These are phyloP conservation scores for Ganaspis brasiliensis DNA, from an alignment of 2,888 invertebrate genomes.

Conservation along the genomic window DNA sequence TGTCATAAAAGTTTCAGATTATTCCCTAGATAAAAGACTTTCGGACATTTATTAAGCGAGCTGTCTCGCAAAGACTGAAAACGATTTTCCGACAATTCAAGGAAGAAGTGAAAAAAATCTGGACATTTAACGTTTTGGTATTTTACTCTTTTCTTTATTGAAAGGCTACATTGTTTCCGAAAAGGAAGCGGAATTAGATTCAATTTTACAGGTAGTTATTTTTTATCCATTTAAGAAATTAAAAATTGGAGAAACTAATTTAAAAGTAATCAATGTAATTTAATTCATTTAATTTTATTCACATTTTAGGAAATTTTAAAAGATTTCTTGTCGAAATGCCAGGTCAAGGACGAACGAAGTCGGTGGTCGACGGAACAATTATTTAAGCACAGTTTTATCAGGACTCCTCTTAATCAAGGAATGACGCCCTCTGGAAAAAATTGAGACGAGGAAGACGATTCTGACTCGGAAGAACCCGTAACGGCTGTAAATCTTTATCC, in stretches of 20 bases:
- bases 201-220: conserved; percentile 79
- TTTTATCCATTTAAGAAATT: no score
- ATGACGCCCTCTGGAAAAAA: conserved; percentile 79
- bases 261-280: no score
- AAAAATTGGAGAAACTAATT: no score
- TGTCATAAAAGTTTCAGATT: conserved; percentile 85
- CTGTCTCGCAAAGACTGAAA: conserved; percentile 73
- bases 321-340: conserved; percentile 88
- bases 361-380: conserved; percentile 90
- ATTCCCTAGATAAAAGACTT: conserved; percentile 86
- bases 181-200: conserved; percentile 83
- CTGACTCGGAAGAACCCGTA: conserved; percentile 74
- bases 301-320: conserved; percentile 83
- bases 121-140: conserved; percentile 88
- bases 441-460: conserved; percentile 65
- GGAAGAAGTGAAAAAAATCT: conserved; percentile 85
- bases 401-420: conserved; percentile 81
- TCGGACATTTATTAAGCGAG: conserved; percentile 82
- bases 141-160: conserved; percentile 86
- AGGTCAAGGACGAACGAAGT: conserved; percentile 86
- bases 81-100: conserved; percentile 76
- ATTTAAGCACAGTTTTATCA: conserved; percentile 88
- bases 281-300: no score
- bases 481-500: conserved; percentile 71
- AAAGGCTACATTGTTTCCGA: conserved; percentile 82